Base-by-base conservation (phyloP, 2,797 vertebrate genomes). In the Ctenopoma multispine region DNA sequence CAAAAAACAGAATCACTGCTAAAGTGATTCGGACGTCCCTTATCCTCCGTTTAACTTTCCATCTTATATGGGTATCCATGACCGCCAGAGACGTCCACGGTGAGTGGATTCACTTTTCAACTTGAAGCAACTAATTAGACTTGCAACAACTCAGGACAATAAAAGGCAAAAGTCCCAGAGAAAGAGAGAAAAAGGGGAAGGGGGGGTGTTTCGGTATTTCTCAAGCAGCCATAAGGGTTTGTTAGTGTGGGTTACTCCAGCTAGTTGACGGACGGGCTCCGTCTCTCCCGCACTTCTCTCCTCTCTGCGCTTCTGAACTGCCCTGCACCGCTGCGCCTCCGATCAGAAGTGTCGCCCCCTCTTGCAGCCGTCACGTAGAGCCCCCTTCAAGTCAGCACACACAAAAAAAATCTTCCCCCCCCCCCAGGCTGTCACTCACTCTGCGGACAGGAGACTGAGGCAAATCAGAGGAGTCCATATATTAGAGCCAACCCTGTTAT, bases 1-100 rank as follows among this genome's bases (percentile, higher is more conserved):
- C 87, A 90, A 93, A 94, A 90, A 95, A 87, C 81, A 95, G 80
- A 80, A 95, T 82, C 83, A 94, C 87, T 82, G 89, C 89, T 84
- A 95, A 70, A 88, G 92, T 90, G 87, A 95, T 78, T 51, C 88
- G 92, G 76, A 85, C 82, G 90, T 94, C 93, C 90, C 92, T 94
- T 93, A 95, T 93, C 92, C 92, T 92, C 94, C 93, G 92, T 94
- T 95, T 95, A 93, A 94, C 94, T 95, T 95, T 95, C 95, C 95
- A 95, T 93, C 93, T 95, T 90, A 95, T 94, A 92, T 87, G 93
- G 88, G 91, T 95, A 93, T 95, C 94, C 95, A 95, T 95, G 94
- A 84, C 92, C 90, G 92, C 92, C 89, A 71, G 62, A 81, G 77
- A 88, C 80, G 93, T 94, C 93, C 93, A 91, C 94, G 81, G 87